A percentile compares a stretch with the other conserved stretches of the same genome.
phyloP scores from a whole-genome alignment of 1,140 invertebrate genomes.

The Diachasma alloeum region DNA sequence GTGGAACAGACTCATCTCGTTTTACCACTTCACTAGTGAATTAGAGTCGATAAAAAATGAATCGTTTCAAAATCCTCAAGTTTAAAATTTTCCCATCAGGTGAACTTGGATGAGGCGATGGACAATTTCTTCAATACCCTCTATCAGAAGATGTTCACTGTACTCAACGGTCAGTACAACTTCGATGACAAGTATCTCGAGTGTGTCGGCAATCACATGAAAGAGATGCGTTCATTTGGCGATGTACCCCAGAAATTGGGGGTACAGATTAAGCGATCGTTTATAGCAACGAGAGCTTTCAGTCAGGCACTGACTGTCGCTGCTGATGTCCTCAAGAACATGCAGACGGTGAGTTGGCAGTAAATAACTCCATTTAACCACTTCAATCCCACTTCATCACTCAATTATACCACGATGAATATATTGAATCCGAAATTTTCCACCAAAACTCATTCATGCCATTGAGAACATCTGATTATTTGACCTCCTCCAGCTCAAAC shows the following conservation, averaged over 20 bases:
- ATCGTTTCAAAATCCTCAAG: conserved; percentile 30
- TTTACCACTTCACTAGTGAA: neutral
- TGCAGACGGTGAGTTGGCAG: conserved; percentile 76
- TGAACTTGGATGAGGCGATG: conserved; percentile 85
- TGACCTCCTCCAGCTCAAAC: no score
- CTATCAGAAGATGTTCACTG: conserved; percentile 96
- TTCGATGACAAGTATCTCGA: conserved; percentile 88
- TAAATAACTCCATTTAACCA: no score
- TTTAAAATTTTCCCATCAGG: conserved; percentile 53
- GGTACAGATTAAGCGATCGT: conserved; percentile 87
- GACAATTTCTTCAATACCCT: conserved; percentile 92
- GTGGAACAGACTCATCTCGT: no score
- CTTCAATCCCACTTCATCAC: no score
- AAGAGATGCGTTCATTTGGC: conserved; percentile 91
- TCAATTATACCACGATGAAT: no score
- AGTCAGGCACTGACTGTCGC: conserved; percentile 86
- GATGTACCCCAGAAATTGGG: conserved; percentile 92
- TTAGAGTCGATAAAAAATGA: neutral
- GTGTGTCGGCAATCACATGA: conserved; percentile 91
- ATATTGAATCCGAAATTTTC: no score
- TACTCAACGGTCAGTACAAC: conserved; percentile 88
- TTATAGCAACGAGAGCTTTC: conserved; percentile 93
- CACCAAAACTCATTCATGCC: no score
- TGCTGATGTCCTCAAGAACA: conserved; percentile 82
- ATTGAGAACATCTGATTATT: no score